A percentile compares a stretch with the other conserved stretches of the same genome.
Conservation (phyloP, 2,797 vertebrate genomes). For the Borostomias antarcticus region DNA sequence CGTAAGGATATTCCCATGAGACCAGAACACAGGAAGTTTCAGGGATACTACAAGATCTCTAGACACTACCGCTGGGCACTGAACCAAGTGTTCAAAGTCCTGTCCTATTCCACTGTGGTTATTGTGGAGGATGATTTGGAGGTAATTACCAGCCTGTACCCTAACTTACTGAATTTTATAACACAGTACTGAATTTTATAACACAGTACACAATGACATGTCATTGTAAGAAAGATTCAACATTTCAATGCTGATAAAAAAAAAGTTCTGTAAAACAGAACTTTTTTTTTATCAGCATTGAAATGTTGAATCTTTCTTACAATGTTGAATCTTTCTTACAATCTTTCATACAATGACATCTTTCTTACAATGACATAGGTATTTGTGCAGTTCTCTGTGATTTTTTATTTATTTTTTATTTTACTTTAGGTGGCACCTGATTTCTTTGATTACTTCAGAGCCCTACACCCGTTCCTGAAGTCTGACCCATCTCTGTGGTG, state of each 20-base stretch:
- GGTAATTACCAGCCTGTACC: slow-evolving; percentile 53
- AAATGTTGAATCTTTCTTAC: no score
- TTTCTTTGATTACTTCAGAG: slow-evolving; percentile 93
- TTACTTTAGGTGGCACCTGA: slow-evolving; percentile 85
- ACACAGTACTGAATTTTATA: not conserved
- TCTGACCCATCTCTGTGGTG: slow-evolving; percentile 87
- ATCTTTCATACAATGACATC: no score
- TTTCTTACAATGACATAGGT: no score
- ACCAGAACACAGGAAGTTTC: slow-evolving; percentile 88
- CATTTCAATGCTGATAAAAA: not conserved
- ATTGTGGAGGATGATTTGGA: slow-evolving; percentile 96
- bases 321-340: no score
- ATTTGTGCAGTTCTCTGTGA: not conserved
- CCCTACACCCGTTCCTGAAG: slow-evolving; percentile 76
- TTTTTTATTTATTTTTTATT: slow-evolving; percentile 29
- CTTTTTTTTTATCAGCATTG: no score
- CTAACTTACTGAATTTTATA: no score
- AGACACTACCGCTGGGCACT: slow-evolving; percentile 93
- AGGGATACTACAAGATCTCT: slow-evolving; percentile 93
- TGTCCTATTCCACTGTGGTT: slow-evolving; percentile 83
- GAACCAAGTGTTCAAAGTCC: slow-evolving; percentile 83
- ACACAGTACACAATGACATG: not conserved
- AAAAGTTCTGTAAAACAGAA: no score
- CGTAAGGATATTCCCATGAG: slow-evolving; percentile 77
- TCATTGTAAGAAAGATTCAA: not conserved